Conservation (phyloP, 2,797 vertebrate genomes). For the Microctenopoma stevenorrisi region DNA sequence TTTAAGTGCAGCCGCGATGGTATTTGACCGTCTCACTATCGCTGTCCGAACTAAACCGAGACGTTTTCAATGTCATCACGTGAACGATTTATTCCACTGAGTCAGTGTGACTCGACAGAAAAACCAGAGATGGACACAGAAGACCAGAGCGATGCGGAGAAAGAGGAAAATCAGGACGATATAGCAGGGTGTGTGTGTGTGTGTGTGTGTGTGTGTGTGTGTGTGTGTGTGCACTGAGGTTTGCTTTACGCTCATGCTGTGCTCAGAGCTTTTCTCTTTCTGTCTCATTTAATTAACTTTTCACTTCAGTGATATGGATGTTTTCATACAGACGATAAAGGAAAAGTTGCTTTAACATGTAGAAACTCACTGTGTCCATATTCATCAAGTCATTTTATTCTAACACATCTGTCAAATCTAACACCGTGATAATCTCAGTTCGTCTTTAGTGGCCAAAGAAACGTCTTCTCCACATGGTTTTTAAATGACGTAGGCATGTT, state of each 20-base stretch:
- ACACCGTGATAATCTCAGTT: too few relatives aligned
- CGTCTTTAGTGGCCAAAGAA: too few relatives aligned
- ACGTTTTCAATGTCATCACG: constrained; percentile 5
- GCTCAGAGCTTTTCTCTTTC: background rate
- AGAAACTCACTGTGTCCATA: too few relatives aligned
- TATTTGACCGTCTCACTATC: background rate
- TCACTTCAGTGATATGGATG: background rate
- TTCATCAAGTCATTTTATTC: too few relatives aligned
- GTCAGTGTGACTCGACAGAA: constrained; percentile 73
- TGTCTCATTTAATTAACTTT: constrained; percentile 22
- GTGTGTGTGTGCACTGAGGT: constrained; percentile 7
- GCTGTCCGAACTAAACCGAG: background rate
- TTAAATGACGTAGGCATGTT: too few relatives aligned
- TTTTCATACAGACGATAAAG: background rate
- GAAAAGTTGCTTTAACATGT: background rate
- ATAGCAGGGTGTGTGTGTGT: constrained; percentile 7
- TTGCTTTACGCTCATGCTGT: background rate
- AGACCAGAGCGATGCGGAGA: constrained; percentile 1
- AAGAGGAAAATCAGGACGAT: constrained; percentile 16
- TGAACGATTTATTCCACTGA: constrained; percentile 45
- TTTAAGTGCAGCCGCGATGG: background rate
- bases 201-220: constrained; percentile 31
- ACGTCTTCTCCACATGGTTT: too few relatives aligned
- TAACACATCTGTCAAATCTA: too few relatives aligned
- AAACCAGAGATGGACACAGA: background rate